Conservation (phyloP, 2,113 vertebrate species). For the Neotoma lepida region DNA sequence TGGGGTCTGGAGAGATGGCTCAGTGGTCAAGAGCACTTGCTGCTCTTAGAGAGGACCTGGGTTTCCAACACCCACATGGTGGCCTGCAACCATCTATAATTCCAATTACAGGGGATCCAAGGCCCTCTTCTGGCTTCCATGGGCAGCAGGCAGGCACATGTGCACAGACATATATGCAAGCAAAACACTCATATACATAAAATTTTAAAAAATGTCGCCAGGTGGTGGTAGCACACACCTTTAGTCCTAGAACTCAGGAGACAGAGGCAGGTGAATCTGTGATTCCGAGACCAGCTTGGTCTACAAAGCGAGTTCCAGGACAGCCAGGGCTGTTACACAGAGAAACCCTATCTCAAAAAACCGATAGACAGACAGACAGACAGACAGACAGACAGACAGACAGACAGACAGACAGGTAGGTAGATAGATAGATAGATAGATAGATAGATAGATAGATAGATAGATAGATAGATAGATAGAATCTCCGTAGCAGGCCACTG, state of each 20-base stretch:
- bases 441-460: too few relatives aligned
- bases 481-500: background rate
- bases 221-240: background rate
- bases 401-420: too few relatives aligned
- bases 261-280: background rate
- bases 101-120: background rate
- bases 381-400: too few relatives aligned
- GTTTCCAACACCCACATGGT: background rate
- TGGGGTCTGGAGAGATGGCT: background rate
- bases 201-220: background rate
- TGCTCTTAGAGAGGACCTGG: background rate
- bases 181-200: background rate
- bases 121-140: background rate
- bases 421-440: too few relatives aligned
- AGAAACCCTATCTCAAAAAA: background rate
- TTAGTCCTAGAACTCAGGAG: background rate
- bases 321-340: background rate
- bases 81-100: background rate
- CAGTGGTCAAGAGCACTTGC: background rate
- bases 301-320: background rate
- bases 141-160: background rate
- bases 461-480: too few relatives aligned
- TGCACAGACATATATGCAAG: background rate
- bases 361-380: too few relatives aligned
- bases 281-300: background rate